phyloP scores from a whole-genome alignment of 2,113 vertebrate genomes.

The Phrynosoma blainvillii region DNA sequence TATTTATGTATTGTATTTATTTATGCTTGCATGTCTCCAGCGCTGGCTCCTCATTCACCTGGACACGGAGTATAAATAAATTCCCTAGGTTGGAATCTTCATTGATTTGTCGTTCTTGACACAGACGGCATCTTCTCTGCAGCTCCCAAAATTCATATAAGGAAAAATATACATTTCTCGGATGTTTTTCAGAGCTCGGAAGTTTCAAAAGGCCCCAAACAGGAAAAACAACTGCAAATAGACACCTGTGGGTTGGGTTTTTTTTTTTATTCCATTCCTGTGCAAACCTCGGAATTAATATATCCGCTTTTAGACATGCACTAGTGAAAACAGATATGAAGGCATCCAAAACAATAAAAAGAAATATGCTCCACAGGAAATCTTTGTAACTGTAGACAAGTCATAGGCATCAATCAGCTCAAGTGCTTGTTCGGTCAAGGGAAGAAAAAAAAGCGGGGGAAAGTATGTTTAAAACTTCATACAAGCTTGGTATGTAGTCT shows the following conservation, averaged over 20 bases:
- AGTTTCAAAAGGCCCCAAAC: slow-evolving; percentile 47
- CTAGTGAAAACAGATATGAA: slow-evolving; percentile 47
- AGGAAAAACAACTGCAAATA: slow-evolving; percentile 56
- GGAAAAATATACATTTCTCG: slow-evolving; percentile 57
- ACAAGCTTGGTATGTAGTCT: slow-evolving; percentile 72
- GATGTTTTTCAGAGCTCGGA: slow-evolving; percentile 53
- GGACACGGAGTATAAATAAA: slow-evolving; percentile 20
- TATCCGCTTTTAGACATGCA: slow-evolving; percentile 54
- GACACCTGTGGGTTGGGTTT: slow-evolving; percentile 55
- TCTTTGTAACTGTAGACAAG: slow-evolving; percentile 56
- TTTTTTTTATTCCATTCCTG: slow-evolving; percentile 47
- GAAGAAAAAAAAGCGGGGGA: slow-evolving; percentile 10
- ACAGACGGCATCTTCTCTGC: neutral
- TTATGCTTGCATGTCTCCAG: slow-evolving; percentile 37
- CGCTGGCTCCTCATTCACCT: slow-evolving; percentile 46
- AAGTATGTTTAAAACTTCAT: slow-evolving; percentile 48
- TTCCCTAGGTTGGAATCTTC: slow-evolving; percentile 11
- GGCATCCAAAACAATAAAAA: slow-evolving; percentile 55
- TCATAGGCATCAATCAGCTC: slow-evolving; percentile 6
- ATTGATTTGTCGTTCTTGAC: slow-evolving; percentile 40
- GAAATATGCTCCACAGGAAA: slow-evolving; percentile 42
- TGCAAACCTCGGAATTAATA: slow-evolving; percentile 53
- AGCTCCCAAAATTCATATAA: slow-evolving; percentile 50
- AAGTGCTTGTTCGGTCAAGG: slow-evolving; percentile 18
- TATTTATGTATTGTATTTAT: slow-evolving; percentile 33